Evolutionary conservation across 2,888 invertebrate species (phyloP), one percentile per base, ranked within the genome.

Genomic region (Sialis lutaria): DNA sequence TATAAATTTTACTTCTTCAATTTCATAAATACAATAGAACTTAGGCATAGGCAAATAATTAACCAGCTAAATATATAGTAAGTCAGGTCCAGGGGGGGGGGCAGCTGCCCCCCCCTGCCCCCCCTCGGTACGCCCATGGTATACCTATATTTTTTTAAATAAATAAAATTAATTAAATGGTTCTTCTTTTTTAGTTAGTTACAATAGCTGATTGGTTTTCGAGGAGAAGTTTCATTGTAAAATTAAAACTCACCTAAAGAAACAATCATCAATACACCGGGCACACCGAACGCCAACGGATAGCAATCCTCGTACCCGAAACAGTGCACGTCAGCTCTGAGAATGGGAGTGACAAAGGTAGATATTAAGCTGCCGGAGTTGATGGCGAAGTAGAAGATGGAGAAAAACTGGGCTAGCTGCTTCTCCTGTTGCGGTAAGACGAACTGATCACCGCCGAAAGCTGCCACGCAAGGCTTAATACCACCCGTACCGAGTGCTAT

Each of bases 391-490:
- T 96, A 96, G 64, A 95, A 96, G 1, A 93, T 67, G 0, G 93
- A 93, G 68, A 96, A 96, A 68, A 90, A 96, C 50, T 77, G 77
- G 10, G 81, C 79, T 50, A 93, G 67, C 59, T 87, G 81, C 55
- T 68, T 68, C 55, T 79, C 79, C 66, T 93, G 88, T 53, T 85
- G 79, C 0, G 86, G 86, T 43, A 87, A 55, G 43, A 76, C 70
- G 64, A 93, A 92, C 65, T 93, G 95, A 63, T 96, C 95, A 0
- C 93, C 95, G 1, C 95, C 96, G 62, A 96, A 95, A 0, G 95
- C 89, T 0, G 90, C 75, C 0, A 96, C 93, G 58, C 93, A 95
- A 0, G 95, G 93, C 60, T 96, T 96, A 55, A 96, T 96, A 1
- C 93, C 93, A 2, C 95, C 95, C 0, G 92, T 91, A 0, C 92